Evolutionary conservation across 2,797 vertebrate genomes (phyloP).

Genomic region (Lemur catta): DNA sequence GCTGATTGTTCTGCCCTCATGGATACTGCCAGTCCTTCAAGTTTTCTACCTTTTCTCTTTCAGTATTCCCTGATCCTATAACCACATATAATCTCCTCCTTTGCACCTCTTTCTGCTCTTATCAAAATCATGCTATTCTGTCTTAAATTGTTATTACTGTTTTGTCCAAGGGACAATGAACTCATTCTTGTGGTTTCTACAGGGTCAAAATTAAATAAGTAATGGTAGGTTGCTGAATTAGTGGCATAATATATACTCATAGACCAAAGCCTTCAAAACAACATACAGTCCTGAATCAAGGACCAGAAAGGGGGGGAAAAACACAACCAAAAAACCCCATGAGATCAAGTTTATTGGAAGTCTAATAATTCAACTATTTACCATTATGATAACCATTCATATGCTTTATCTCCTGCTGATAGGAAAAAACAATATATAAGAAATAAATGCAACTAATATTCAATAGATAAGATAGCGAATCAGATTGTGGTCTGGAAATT

Average conservation of each 20-base stretch:
- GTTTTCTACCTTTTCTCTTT: not conserved
- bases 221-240: not conserved
- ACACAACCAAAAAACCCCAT: no score
- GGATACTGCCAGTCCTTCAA: not conserved
- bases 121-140: not conserved
- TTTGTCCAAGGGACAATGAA: not conserved
- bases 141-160: not conserved
- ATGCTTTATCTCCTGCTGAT: not conserved
- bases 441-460: not conserved
- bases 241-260: not conserved
- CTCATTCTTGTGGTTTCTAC: not conserved
- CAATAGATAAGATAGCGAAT: not conserved
- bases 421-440: not conserved
- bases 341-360: not conserved
- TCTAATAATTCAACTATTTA: not conserved
- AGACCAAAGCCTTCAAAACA: not conserved
- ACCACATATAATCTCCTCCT: not conserved
- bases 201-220: not conserved
- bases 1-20: not conserved
- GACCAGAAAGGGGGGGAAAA: not conserved
- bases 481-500: constrained; percentile 29
- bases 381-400: not conserved
- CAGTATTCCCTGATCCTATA: not conserved
- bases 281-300: not conserved
- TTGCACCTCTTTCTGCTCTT: not conserved